Evolutionary conservation across 1,140 invertebrate species (phyloP), one percentile per base, ranked within the genome.

Genomic region (Gryllus bimaculatus): DNA sequence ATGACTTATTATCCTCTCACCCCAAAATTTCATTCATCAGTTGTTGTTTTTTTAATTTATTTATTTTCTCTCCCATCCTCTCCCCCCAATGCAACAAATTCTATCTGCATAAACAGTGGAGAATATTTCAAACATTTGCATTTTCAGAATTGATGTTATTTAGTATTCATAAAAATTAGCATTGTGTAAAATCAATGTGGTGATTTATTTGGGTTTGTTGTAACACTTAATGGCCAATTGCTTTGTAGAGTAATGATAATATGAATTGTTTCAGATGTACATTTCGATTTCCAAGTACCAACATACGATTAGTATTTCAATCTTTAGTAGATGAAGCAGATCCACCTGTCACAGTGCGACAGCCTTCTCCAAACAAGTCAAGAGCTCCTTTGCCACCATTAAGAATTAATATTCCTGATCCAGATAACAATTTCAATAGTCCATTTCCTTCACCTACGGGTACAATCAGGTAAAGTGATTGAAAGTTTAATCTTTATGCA

Each of bases 211-310:
- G 66, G 48, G 74, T 76, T 78, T 80, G 26, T 39, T 39, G 1
- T 75, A 8, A 15, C 21, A 75, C 21, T 12, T 75, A 75, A 75
- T n/a, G n/a, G 39, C 4, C 39, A 48, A 48, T 10, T 48, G 18
- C 39, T 77, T 18, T 77, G 20, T 10, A 77, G n/a, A 48, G 8
- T 48, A 10, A 77, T 48, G 18, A 48, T 76, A 80, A 79, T 80
- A 80, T 84, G 26, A 39, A 18, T 83, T 82, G 81, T 91, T 91
- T 47, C 89, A 98, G 96, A 85, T 98, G 96, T 88, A 93, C 93
- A 78, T 92, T 98, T 83, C 90, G 96, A 83, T 99, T 99, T 88
- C 97, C 97, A 75, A 98, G 96, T 86, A 99, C 97, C 86, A 98
- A 95, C 85, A 98, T 98, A 85, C 93, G 95, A 82, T 91, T 99